Percentiles rank a stretch among this genome's conserved stretches.
Evolutionary conservation across 2,113 vertebrate species (phyloP).

Genomic region (Paratilapia polleni): DNA sequence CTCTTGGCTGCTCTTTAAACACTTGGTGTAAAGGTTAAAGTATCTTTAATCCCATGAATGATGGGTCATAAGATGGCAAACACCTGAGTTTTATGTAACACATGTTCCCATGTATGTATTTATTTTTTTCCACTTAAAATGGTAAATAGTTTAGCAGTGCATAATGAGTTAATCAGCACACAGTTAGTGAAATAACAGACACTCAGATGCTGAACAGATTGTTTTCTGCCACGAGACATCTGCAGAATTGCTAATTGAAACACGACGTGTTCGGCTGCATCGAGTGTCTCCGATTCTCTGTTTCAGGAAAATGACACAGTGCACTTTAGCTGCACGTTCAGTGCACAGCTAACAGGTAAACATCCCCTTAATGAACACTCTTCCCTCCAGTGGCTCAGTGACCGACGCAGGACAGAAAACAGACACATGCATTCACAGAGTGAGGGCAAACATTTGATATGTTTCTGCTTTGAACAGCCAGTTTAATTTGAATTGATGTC

Average conservation of each 20-base stretch:
- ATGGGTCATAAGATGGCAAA: background rate
- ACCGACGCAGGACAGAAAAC: background rate
- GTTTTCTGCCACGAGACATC: background rate
- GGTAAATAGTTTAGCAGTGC: background rate
- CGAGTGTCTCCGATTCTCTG: background rate
- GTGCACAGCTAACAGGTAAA: slow-evolving; percentile 29
- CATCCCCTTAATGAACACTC: slow-evolving; percentile 12
- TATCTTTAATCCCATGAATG: background rate
- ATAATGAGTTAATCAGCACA: background rate
- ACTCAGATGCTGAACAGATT: background rate
- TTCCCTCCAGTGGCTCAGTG: slow-evolving; percentile 3
- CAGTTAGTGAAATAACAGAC: background rate
- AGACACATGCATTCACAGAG: slow-evolving; percentile 4
- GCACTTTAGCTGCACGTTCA: background rate
- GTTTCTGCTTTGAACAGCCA: background rate
- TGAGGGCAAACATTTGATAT: background rate
- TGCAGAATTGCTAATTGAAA: slow-evolving; percentile 37
- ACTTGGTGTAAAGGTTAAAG: background rate
- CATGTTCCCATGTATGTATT: background rate
- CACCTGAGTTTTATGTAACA: background rate
- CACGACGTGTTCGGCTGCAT: background rate
- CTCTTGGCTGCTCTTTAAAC: background rate
- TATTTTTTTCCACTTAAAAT: background rate
- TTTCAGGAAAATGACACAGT: slow-evolving; percentile 12
- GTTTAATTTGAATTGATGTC: slow-evolving; percentile 34